Base-by-base conservation (phyloP, 2,888 invertebrate genomes). In the Yponomeuta evonymella region DNA sequence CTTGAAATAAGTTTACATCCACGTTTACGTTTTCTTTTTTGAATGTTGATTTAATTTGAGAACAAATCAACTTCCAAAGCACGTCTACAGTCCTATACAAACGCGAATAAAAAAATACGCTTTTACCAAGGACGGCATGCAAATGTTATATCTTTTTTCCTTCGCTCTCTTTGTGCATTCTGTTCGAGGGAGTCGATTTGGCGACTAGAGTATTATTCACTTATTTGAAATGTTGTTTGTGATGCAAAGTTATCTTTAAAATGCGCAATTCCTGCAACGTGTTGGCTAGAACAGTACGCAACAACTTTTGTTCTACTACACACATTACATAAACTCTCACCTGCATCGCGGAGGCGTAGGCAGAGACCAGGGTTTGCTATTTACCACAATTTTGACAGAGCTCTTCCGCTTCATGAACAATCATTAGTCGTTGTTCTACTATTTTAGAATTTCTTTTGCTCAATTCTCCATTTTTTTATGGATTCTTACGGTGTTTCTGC, bases 81-180 rank as follows among this genome's bases (percentile, higher is more conserved):
- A 83, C 85, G 83, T 83, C 78, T 76, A 73, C 30, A 33, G 30
- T 58, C 51, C 15, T 12, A 58, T 76, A 79, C 81, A 80, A 81
- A 75, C 74, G 75, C 77, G 79, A 76, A 76, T 79, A 83, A 83
- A 84, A 85, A 84, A 86, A 86, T 83, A 82, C 80, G 77, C 76
- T 76, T 78, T 5, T 75, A 76, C 76, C 80, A 78, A 81, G 78
- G 76, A 76, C 72, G 77, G 81, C 81, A 86, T 86, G 83, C 79
- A 83, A 87, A 87, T 87, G 81, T 82, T 78, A 81, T 82, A 73
- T 80, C 74, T 76, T 75, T 69, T 72, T 73, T 73, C 71, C 73
- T 58, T 58, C 51, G 51, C 51, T 58, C 51, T 58, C 43, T 58
- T 58, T 12, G 51, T 58, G 51, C 51, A 58, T 58, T 58, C 12